These are phyloP conservation scores for Limnephilus marmoratus DNA, from an alignment of 2,888 invertebrate genomes.

Conservation along the genomic window DNA sequence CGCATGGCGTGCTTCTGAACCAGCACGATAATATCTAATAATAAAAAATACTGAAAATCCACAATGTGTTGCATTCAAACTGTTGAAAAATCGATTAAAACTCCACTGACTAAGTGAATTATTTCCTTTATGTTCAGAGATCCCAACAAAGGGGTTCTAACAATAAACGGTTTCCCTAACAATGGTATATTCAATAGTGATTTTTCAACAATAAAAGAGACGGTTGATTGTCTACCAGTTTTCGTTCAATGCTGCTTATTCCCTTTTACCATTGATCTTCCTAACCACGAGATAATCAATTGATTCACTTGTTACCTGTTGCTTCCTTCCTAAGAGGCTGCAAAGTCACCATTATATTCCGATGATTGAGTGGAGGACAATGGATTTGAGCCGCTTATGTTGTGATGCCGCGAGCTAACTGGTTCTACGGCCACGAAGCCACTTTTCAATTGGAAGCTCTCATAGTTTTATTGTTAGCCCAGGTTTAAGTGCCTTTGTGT, in stretches of 20 bases:
- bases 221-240: background rate
- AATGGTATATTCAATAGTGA: slow-evolving; percentile 45
- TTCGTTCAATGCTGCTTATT: slow-evolving; percentile 24
- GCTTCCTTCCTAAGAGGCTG: slow-evolving; percentile 18
- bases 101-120: slow-evolving; percentile 7
- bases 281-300: slow-evolving; percentile 41
- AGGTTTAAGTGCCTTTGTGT: background rate
- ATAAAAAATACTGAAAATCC: background rate
- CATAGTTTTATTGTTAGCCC: background rate
- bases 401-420: slow-evolving; percentile 30
- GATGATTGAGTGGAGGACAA: slow-evolving; percentile 33
- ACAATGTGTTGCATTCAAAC: slow-evolving; percentile 16
- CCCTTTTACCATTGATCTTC: slow-evolving; percentile 22
- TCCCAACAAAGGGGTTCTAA: slow-evolving; percentile 34
- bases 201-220: slow-evolving; percentile 34
- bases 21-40: background rate
- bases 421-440: slow-evolving; percentile 11
- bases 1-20: background rate
- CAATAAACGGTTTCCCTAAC: slow-evolving; percentile 26
- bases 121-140: slow-evolving; percentile 15
- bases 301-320: slow-evolving; percentile 43
- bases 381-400: slow-evolving; percentile 25
- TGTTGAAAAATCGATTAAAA: slow-evolving; percentile 25
- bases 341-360: slow-evolving; percentile 30
- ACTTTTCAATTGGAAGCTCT: slow-evolving; percentile 12